A percentile compares a stretch with the other conserved stretches of the same genome.
phyloP scores from a whole-genome alignment of 2,797 vertebrate genomes.

The Helarctos malayanus region DNA sequence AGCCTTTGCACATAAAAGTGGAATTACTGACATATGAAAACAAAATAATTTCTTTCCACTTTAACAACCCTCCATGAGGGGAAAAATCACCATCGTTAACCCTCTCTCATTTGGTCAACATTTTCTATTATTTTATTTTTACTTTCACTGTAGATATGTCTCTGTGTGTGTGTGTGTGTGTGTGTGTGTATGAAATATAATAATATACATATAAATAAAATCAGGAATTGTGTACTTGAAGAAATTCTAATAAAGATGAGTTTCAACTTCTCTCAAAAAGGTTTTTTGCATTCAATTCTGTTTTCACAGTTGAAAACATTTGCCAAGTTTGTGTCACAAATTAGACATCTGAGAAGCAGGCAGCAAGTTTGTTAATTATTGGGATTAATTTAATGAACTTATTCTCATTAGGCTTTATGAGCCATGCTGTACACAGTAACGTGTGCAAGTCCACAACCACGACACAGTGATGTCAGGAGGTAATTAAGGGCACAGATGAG shows the following conservation, averaged over 20 bases:
- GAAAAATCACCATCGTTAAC: neutral
- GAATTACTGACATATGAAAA: slow-evolving; percentile 6
- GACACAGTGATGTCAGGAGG: slow-evolving; percentile 75
- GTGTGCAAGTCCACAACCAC: slow-evolving; percentile 84
- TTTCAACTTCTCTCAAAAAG: slow-evolving; percentile 90
- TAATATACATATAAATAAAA: slow-evolving; percentile 82
- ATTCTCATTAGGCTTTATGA: slow-evolving; percentile 89
- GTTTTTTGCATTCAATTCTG: slow-evolving; percentile 90
- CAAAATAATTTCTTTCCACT: neutral
- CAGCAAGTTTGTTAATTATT: slow-evolving; percentile 89
- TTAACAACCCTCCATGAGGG: neutral
- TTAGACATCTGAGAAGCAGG: slow-evolving; percentile 87
- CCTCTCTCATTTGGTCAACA: neutral
- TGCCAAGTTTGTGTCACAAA: slow-evolving; percentile 90
- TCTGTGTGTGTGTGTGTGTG: too few species aligned
- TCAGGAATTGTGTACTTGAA: slow-evolving; percentile 87
- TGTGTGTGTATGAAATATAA: too few species aligned
- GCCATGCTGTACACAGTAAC: slow-evolving; percentile 81
- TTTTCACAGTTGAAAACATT: slow-evolving; percentile 89
- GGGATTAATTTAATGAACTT: slow-evolving; percentile 90
- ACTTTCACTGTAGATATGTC: neutral
- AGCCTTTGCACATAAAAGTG: neutral
- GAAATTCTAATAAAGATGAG: slow-evolving; percentile 93
- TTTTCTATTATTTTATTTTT: slow-evolving; percentile 31
- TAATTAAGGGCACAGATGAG: slow-evolving; percentile 81